Evolutionary conservation across 2,888 invertebrate species (phyloP).

Genomic region (Lampropteryx suffumata): DNA sequence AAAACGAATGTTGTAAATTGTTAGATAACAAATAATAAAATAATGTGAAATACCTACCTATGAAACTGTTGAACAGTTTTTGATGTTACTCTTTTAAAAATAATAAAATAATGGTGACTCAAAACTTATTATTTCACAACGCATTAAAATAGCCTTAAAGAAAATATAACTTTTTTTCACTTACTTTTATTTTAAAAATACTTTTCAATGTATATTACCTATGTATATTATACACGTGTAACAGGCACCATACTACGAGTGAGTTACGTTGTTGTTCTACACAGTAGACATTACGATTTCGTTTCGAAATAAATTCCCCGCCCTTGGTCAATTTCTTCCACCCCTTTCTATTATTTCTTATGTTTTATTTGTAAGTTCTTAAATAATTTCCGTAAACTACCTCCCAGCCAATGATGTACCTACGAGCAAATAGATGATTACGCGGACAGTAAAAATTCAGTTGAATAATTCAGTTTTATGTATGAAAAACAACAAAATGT

Average conservation of each 20-base stretch:
- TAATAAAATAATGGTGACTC: slow-evolving; percentile 49
- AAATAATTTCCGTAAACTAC: slow-evolving; percentile 4
- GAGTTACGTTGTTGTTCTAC: slow-evolving; percentile 76
- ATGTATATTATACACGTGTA: slow-evolving; percentile 39
- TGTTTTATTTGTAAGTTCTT: not conserved
- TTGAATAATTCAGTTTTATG: no score
- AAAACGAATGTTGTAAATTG: slow-evolving; percentile 70
- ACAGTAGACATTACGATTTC: slow-evolving; percentile 81
- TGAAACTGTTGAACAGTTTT: slow-evolving; percentile 72
- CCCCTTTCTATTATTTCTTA: slow-evolving; percentile 27
- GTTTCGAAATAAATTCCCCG: slow-evolving; percentile 79
- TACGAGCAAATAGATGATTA: no score
- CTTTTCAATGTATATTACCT: slow-evolving; percentile 3
- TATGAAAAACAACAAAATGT: slow-evolving; percentile 1
- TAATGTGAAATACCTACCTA: slow-evolving; percentile 74
- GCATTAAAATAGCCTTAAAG: slow-evolving; percentile 46
- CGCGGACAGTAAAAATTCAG: no score
- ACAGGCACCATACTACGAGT: slow-evolving; percentile 60
- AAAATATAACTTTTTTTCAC: slow-evolving; percentile 8
- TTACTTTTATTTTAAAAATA: not conserved
- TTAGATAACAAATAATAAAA: slow-evolving; percentile 72
- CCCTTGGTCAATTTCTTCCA: slow-evolving; percentile 53
- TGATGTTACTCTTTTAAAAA: slow-evolving; percentile 54
- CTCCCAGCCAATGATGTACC: slow-evolving; percentile 1
- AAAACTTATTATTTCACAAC: slow-evolving; percentile 59